Base-by-base conservation (phyloP, 2,113 vertebrate species). In the Cyphomyrus plagiostoma region DNA sequence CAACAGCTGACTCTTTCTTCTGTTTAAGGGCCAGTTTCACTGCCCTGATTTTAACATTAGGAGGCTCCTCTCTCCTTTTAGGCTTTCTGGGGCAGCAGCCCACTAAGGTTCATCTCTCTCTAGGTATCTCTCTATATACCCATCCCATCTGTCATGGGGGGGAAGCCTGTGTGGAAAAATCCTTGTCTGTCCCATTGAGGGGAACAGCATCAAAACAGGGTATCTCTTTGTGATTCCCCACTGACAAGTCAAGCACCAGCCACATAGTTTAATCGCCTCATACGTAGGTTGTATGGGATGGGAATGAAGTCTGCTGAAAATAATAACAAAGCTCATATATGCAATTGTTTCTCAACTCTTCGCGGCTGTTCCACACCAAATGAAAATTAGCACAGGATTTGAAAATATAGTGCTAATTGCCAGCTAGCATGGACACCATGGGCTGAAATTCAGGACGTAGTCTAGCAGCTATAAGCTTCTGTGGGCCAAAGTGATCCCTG, bases 321-420 rank as follows among this genome's bases (percentile, higher is more conserved):
- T 35, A 1, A 35, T 35, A 35, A 35, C 35, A 35, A 35, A 35
- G 35, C 35, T 35, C 35, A 96, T 96, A 97, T 97, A 96, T 95
- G 89, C 91, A 93, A 89, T 93, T 93, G 95, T 93, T 94, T 95
- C 93, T 93, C 93, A 91, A 94, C 93, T 88, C 91, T 45, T 91
- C 93, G 92, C 92, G 95, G 94, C 96, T 94, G 95, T 94, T 92
- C 95, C 93, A 49, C 91, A 93, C 94, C 92, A 91, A 95, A 94
- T 93, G 94, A 96, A 90, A 87, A 90, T 93, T 93, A 92, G 91
- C 88, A 93, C 90, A 91, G 95, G 93, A 94, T 94, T 94, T 92
- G 88, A 89, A 89, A 91, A 93, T 94, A 91, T 94, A 70, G 92
- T 93, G 94, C 92, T 93, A 23, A 87, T 86, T 91, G 89, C 35